phyloP scores from a whole-genome alignment of 1,140 invertebrate species.

The Ceratina australensis region DNA sequence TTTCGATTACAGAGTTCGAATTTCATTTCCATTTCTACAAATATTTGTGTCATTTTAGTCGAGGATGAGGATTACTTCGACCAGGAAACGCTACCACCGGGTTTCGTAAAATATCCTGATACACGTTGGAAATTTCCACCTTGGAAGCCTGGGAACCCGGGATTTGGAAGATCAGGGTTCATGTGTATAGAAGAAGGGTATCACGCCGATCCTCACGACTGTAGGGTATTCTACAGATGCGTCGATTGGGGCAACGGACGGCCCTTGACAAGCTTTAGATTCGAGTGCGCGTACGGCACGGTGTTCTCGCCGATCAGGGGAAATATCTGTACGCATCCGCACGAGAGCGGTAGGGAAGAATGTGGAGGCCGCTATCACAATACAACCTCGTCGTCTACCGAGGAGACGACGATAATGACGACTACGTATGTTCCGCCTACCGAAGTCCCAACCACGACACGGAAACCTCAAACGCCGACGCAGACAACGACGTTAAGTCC shows the following conservation, averaged over 20 bases:
- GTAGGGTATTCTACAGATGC: constrained; percentile 82
- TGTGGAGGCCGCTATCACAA: constrained; percentile 74
- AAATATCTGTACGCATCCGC: constrained; percentile 84
- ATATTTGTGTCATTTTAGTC: constrained; percentile 51
- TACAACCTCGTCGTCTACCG: neutral
- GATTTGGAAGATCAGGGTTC: constrained; percentile 62
- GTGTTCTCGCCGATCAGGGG: constrained; percentile 84
- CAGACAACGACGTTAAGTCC: constrained; percentile 14
- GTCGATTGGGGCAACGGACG: constrained; percentile 77
- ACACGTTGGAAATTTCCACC: constrained; percentile 15
- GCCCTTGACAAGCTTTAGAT: constrained; percentile 79
- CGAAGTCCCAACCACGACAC: constrained; percentile 11
- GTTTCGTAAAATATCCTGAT: too few species aligned
- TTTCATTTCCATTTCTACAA: neutral
- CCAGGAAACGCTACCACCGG: too few species aligned
- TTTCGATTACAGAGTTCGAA: neutral
- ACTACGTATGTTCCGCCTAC: neutral
- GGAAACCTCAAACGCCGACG: neutral
- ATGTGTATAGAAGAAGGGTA: constrained; percentile 82
- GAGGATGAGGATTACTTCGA: too few species aligned
- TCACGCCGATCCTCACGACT: constrained; percentile 80
- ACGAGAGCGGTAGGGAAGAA: constrained; percentile 81
- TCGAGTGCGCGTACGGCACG: constrained; percentile 85
- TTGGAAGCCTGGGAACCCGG: neutral
- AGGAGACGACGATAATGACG: constrained; percentile 18